Base-by-base conservation (phyloP, 1,140 invertebrate genomes). In the Gonioctena quinquepunctata region DNA sequence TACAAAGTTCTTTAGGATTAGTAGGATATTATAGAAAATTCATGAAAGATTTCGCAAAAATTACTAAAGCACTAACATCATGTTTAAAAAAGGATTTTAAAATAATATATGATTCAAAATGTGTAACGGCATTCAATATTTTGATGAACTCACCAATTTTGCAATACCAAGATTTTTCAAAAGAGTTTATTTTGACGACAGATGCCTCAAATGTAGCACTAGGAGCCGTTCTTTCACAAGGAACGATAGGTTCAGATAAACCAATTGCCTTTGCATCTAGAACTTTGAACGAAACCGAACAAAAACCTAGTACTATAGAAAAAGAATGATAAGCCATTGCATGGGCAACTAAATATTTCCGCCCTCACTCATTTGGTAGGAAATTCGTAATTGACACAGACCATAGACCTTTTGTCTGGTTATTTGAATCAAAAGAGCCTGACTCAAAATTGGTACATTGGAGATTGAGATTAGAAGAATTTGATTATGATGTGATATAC, bases 391-490 rank as follows among this genome's bases (percentile, higher is more conserved):
- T 65, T 18, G 1, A 27, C 23, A 65, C 69, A 26, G 69, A 66
- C 22, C 63, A 71, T 61, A 61, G 26, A 27, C 69, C 69, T 7
- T 28, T 66, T n/a, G 16, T 48, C 18, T 71, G 64, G 63, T 26
- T 71, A 7, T 63, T 71, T 50, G 23, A 28, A 21, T 27, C 52
- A 21, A 71, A 71, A 49, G 48, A 71, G 1, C 56, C 65, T 1
- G 54, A 62, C 56, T 71, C 70, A 16, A 54, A 64, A 33, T 42
- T 63, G 52, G 8, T 63, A 22, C 23, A 49, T 25, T 71, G 70
- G 70, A 21, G 57, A 23, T 27, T 71, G 11, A 71, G 68, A 56
- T 27, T 71, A 27, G 54, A 66, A 16, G 70, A 71, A 49, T 71
- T 42, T 25, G 48, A 68, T 26, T 71, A 60, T 18, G 26, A 62